Evolutionary conservation across 2,797 vertebrate genomes (phyloP), one percentile per base, ranked within the genome.

Genomic region (Protonibea diacanthus): DNA sequence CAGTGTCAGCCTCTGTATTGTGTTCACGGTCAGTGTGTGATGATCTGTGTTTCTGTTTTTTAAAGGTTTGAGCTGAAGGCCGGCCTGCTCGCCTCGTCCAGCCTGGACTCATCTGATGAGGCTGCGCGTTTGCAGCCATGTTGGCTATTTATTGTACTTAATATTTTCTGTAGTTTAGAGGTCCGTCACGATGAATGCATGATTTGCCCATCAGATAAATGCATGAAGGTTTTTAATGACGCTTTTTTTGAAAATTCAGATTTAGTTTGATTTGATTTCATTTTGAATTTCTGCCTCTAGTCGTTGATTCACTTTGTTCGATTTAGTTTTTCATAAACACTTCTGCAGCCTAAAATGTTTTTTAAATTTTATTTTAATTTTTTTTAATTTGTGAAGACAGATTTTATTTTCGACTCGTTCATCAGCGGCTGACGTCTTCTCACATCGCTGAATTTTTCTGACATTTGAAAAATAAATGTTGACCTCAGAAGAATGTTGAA

Each of bases 41-140:
- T 91, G 55, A 86, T 86, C 80, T 91, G 42, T 90, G 15, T 92
- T 48, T 92, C 55, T 93, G 77, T 86, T 84, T 86, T 90, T 90
- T 89, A 21, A 81, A 93, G 94, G 90, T 91, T 81, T 85, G 69
- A 61, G 59, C 69, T 83, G 79, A 85, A 76, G 72, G 72, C 75
- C 88, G 95, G 95, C 95, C 95, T 95, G 86, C 88, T 80, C 86
- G 65, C 57, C 76, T 85, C 77, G 81, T 86, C 82, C 78, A 94
- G 91, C 93, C 92, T 93, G 91, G 91, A 92, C 91, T 93, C 92
- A 89, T 91, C 91, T 92, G 89, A 90, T 87, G 90, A 90, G 89
- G 92, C 93, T 81, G 76, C 83, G 15, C 79, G 82, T 86, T 73
- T 70, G 84, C 79, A 74, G 20, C 72, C 91, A 91, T 91, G 91